Evolutionary conservation across 2,113 vertebrate genomes (phyloP), one percentile per base, ranked within the genome.

Genomic region (Solea senegalensis): DNA sequence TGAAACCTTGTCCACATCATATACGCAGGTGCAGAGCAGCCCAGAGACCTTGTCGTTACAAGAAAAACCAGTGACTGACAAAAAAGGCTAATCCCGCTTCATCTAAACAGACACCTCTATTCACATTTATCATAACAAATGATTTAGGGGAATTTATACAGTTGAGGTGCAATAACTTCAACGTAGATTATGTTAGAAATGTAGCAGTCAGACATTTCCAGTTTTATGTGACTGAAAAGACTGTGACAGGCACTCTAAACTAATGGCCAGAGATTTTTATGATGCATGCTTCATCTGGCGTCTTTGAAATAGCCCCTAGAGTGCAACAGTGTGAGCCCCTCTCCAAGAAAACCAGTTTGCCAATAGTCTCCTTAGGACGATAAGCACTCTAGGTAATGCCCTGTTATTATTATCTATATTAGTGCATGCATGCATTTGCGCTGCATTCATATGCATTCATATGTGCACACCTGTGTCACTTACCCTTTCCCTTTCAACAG

Each of bases 401-500:
- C 6, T 50, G 21, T 60, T 50, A 69, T 81, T 65, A 67, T 70
- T 53, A 81, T 76, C 69, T 81, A 69, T 67, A 70, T 87, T 79
- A 87, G 79, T 80, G 52, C 49, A 54, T 69, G 40, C 88, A 85
- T 86, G 89, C 84, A 76, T 60, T 65, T 45, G 40, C 50, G 69
- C 67, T 11, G 65, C 39, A 46, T 11, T 46, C 21, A 71, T 57
- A 77, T 16, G 53, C 82, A 65, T 75, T 67, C 65, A 69, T 14
- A 52, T 34, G 11, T 43, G 60, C 69, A 84, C 86, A 90, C 91
- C 83, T 89, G 74, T 89, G 80, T 71, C 81, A 97, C 98, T 99
- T 95, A 98, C 97, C 96, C 97, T 94, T 94, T 96, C 75, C 95
- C 96, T 92, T 95, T 97, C 86, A 99, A 95, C 92, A 99, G 95